Evolutionary conservation across 2,797 vertebrate genomes (phyloP), one percentile per base, ranked within the genome.

Genomic region (Gobionotothen gibberifrons): DNA sequence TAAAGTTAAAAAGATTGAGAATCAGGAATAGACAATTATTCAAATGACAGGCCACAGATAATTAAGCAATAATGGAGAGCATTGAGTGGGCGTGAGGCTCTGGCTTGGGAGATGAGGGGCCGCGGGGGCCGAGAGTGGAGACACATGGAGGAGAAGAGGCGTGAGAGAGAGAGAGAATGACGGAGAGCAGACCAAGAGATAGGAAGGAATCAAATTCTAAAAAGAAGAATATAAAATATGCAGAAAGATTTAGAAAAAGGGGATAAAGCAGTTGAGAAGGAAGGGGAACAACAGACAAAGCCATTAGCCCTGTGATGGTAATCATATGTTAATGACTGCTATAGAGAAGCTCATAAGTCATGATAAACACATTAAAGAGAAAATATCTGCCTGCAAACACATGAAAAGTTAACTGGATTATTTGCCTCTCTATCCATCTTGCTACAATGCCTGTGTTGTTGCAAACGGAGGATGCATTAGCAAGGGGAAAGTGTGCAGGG

Each of bases 351-450:
- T 89, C 86, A 87, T 91, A 82, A 93, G 82, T 89, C 87, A 90
- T 70, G 72, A 90, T 90, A 90, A 93, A 93, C 79, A 85, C 87
- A 90, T 92, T 87, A 90, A 91, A 89, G 72, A 66, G 67, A 81
- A 87, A 86, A 89, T 85, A 87, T 93, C 83, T 80, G 84, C 85
- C 83, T 10, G 76, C 86, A 90, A 90, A 93, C 80, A 88, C 69
- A 76, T 77, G 79, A 87, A 86, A 90, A 87, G 75, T 85, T 91
- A 90, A 92, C 85, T 59, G 61, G 70, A 88, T 92, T 91, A 90
- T 81, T 83, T 51, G 68, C 60, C 63, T 74, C 78, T 32, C 78
- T 39, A 93, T 90, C 87, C 76, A 83, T 92, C 89, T 91, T 86
- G 54, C 52, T 79, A 57, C 69, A 67, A 22, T 56, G 83, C 74